phyloP scores from a whole-genome alignment of 1,140 invertebrate genomes.

The Ectropis grisescens region DNA sequence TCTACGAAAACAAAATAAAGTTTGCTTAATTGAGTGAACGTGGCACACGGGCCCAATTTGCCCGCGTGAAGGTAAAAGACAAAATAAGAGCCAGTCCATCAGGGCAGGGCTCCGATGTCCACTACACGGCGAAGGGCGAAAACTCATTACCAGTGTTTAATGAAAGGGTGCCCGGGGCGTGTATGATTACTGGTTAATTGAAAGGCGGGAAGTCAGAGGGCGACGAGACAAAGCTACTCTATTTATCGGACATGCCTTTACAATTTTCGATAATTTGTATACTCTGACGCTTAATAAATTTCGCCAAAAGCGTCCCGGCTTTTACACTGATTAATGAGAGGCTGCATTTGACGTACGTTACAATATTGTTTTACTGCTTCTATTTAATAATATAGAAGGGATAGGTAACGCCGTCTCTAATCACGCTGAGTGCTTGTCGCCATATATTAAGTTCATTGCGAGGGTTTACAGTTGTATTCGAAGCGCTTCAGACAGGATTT shows the following conservation, averaged over 20 bases:
- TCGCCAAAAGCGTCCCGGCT: too few species aligned
- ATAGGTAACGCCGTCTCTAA: conserved; percentile 30
- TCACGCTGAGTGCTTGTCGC: conserved; percentile 53
- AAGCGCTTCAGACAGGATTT: conserved; percentile 16
- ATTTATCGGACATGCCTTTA: background rate
- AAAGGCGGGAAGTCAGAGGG: conserved; percentile 61
- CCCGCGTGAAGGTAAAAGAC: conserved; percentile 39
- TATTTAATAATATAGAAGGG: too few species aligned
- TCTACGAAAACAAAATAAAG: too few species aligned
- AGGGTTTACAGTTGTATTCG: conserved; percentile 17
- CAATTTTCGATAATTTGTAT: too few species aligned
- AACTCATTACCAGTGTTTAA: conserved; percentile 65
- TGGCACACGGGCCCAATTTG: conserved; percentile 35
- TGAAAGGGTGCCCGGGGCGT: conserved; percentile 58
- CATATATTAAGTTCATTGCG: conserved; percentile 47
- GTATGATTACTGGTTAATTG: conserved; percentile 69
- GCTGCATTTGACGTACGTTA: too few species aligned
- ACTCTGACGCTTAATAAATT: too few species aligned
- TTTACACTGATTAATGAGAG: too few species aligned
- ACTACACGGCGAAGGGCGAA: conserved; percentile 59
- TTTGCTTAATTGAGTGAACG: conserved; percentile 28
- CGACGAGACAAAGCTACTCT: conserved; percentile 40
- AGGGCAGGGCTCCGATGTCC: conserved; percentile 52
- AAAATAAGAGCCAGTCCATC: conserved; percentile 40
- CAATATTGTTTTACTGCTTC: too few species aligned